Evolutionary conservation across 2,113 vertebrate species (phyloP), one percentile per base, ranked within the genome.

Genomic region (Muntiacus reevesi): DNA sequence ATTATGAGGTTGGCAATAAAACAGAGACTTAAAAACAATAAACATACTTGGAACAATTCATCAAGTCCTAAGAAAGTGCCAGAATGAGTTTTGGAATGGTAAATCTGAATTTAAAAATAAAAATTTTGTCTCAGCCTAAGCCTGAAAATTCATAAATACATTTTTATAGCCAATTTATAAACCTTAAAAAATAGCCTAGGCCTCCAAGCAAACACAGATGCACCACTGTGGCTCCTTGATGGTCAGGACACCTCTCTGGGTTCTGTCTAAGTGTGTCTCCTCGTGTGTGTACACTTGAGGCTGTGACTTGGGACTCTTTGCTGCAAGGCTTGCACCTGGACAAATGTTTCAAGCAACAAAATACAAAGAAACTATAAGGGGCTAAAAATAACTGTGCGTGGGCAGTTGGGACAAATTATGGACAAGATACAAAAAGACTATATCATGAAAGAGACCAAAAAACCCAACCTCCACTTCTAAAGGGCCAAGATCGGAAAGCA

Each of bases 41-140:
- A 87, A 95, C 91, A 97, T 89, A 67, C 95, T 95, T 87, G 57
- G 94, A 95, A 95, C 71, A 84, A 96, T 97, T 84, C 78, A 89
- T 95, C 97, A 85, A 74, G 40, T 23, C 90, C 76, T 90, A 91
- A 91, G 92, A 95, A 87, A n/a, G 19, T 95, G 89, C 83, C 93
- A 96, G 60, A 59, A 86, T 64, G 82, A 95, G 45, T 93, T 98
- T 97, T 11, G 62, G 71, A 93, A 92, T 97, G 88, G 57, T 96
- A 89, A 64, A 30, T 87, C 93, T 93, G 78, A 94, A 95, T 91
- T 93, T 86, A 78, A 97, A 98, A 97, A 82, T 78, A 40, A 97
- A 97, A 92, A 83, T 93, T 96, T 95, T 40, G 30, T 97, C 76
- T 89, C 89, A 84, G 87, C 7, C 78, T 93, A 54, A 67, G 60